Conservation (phyloP, 2,113 vertebrate species). For the Halichoeres trimaculatus region DNA sequence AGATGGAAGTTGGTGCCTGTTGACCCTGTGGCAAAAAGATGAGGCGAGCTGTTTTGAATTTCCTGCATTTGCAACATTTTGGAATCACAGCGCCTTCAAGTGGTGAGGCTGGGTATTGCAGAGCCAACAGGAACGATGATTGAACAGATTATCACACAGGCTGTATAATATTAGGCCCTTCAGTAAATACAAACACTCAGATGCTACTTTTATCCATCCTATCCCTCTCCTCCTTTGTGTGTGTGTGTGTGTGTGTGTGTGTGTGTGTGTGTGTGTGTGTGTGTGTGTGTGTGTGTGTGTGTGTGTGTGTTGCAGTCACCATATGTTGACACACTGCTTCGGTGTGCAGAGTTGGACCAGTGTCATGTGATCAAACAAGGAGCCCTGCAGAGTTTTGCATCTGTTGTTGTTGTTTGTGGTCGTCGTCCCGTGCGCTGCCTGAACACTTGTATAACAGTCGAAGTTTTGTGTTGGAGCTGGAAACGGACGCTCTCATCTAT, state of each 20-base stretch:
- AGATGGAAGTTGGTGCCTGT: too few species aligned
- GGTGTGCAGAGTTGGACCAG: constrained; percentile 25
- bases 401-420: constrained; percentile 52
- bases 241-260: constrained; percentile 39
- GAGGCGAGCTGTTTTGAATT: too few species aligned
- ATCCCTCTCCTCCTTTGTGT: too few species aligned
- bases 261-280: constrained; percentile 24
- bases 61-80: too few species aligned
- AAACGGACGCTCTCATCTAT: constrained; percentile 31
- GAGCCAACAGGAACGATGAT: too few species aligned
- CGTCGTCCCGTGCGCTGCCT: constrained; percentile 10
- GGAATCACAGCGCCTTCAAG: too few species aligned
- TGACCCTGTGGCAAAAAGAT: too few species aligned
- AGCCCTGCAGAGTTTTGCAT: constrained; percentile 62
- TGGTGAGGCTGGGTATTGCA: too few species aligned
- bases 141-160: too few species aligned
- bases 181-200: too few species aligned
- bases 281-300: constrained; percentile 23
- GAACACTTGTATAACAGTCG: constrained; percentile 1
- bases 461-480: background rate
- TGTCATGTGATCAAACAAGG: constrained; percentile 38
- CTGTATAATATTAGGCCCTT: too few species aligned
- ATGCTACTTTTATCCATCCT: too few species aligned
- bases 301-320: constrained; percentile 30
- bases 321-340: constrained; percentile 34